A percentile compares a stretch with the other conserved stretches of the same genome.
Conservation (phyloP, 2,113 vertebrate species). For the Bucco capensis region DNA sequence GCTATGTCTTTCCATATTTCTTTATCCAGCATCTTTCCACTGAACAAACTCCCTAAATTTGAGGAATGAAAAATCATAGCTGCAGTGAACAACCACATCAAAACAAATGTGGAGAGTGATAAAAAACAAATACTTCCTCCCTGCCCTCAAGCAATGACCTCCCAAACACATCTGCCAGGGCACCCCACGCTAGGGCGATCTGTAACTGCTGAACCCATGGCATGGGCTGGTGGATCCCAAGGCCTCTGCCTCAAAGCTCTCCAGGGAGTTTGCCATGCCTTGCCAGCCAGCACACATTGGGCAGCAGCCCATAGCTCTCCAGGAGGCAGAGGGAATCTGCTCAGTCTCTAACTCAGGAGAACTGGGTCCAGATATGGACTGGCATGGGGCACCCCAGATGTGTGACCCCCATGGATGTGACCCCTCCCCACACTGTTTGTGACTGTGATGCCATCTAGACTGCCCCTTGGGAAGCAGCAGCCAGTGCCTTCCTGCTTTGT, state of each 20-base stretch:
- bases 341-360: background rate
- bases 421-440: background rate
- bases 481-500: background rate
- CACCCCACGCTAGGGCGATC: accelerated
- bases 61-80: background rate
- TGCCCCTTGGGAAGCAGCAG: accelerated
- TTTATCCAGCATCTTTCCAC: background rate
- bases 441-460: background rate
- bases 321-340: background rate
- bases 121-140: background rate
- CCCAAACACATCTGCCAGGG: background rate
- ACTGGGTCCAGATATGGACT: background rate
- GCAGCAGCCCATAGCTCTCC: background rate
- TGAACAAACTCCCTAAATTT: background rate
- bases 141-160: background rate
- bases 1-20: background rate
- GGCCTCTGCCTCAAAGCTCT: background rate
- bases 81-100: background rate
- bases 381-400: accelerated
- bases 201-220: background rate
- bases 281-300: background rate
- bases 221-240: background rate
- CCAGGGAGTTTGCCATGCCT: background rate
- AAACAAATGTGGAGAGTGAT: background rate
- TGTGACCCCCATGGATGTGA: too few species aligned